A percentile compares a stretch with the other conserved stretches of the same genome.
Conservation (phyloP, 2,113 vertebrate genomes). For the Bubo bubo region DNA sequence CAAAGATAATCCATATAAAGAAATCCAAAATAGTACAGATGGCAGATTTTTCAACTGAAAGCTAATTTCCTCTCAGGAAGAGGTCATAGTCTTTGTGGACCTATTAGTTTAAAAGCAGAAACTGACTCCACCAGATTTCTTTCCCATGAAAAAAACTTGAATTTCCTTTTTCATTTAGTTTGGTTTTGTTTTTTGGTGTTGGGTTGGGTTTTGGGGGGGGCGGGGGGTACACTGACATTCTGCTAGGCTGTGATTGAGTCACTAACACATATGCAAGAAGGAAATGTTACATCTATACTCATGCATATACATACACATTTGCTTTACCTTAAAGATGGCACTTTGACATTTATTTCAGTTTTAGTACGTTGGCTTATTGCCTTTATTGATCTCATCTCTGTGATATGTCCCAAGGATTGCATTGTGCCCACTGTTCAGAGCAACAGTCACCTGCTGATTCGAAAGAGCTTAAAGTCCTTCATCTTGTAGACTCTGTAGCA, state of each 20-base stretch:
- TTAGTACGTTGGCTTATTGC: neutral
- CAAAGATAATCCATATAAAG: neutral
- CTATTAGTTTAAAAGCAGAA: neutral
- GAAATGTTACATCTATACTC: neutral
- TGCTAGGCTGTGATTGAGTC: neutral
- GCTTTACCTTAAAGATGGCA: neutral
- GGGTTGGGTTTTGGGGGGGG: neutral
- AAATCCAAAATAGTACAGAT: neutral
- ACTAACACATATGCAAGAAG: neutral
- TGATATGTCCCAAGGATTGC: neutral
- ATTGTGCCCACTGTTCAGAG: neutral
- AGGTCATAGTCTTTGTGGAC: neutral
- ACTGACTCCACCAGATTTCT: neutral
- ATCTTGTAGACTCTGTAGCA: neutral
- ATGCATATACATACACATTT: neutral
- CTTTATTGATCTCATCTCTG: neutral
- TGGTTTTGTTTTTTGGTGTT: neutral
- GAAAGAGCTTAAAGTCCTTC: neutral
- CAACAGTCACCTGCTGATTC: neutral
- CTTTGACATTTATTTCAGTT: constrained; percentile 14
- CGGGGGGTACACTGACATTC: neutral
- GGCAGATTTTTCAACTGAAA: neutral
- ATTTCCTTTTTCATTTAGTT: neutral
- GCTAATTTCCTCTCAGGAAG: neutral
- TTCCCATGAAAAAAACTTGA: neutral